Percentiles rank a stretch among this genome's conserved stretches.
Conservation (phyloP, 1,140 invertebrate species). For the Ooceraea biroi region DNA sequence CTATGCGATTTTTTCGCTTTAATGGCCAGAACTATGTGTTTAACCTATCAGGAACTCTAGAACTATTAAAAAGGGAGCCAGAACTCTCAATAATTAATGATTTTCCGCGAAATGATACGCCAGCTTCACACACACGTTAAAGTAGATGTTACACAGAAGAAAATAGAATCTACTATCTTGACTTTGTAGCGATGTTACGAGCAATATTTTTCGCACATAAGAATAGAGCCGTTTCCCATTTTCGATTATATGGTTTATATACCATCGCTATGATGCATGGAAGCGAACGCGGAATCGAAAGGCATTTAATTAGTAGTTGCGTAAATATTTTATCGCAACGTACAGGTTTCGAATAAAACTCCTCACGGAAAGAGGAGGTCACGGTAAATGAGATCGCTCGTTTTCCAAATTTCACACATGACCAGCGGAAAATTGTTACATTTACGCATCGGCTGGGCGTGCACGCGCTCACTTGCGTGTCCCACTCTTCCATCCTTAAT, state of each 20-base stretch:
- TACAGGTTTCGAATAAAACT: conserved; percentile 11
- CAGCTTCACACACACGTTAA: no score
- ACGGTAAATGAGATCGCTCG: conserved; percentile 30
- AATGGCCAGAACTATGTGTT: no score
- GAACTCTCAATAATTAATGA: no score
- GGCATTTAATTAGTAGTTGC: conserved; percentile 7
- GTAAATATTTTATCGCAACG: conserved; percentile 17
- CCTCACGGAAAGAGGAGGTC: neutral
- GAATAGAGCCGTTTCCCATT: neutral
- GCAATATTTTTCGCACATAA: no score
- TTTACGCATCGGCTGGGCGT: conserved; percentile 10
- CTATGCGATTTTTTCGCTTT: no score
- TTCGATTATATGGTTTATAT: neutral
- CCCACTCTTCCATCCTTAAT: conserved; percentile 59
- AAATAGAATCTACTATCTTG: no score
- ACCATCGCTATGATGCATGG: neutral
- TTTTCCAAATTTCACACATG: conserved; percentile 30
- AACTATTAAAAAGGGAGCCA: no score
- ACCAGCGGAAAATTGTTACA: conserved; percentile 25
- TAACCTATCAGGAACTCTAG: no score
- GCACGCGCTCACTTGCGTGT: neutral
- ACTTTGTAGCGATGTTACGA: neutral
- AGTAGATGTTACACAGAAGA: no score
- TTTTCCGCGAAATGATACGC: no score
- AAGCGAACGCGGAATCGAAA: neutral